These are phyloP conservation scores for Meteorus colon DNA, from an alignment of 2,888 invertebrate species.

Conservation along the genomic window DNA sequence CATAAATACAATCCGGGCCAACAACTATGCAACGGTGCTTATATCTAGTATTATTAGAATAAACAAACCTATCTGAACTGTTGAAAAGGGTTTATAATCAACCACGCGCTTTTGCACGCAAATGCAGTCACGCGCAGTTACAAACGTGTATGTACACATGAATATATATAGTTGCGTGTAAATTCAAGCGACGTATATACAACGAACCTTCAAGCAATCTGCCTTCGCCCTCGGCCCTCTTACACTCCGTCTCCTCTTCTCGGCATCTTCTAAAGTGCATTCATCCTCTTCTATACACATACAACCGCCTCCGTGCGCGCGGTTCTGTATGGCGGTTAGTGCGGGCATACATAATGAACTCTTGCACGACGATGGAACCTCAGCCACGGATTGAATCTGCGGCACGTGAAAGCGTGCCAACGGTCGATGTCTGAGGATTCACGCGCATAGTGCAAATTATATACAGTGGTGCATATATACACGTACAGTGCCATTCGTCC, in stretches of 20 bases:
- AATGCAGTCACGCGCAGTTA: neutral
- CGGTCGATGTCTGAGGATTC: slow-evolving; percentile 38
- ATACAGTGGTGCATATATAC: slow-evolving; percentile 13
- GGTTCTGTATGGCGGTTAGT: slow-evolving; percentile 29
- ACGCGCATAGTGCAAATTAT: slow-evolving; percentile 30
- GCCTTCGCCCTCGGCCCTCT: neutral
- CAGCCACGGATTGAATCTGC: slow-evolving; percentile 49
- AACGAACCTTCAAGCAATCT: slow-evolving; percentile 18
- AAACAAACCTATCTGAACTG: slow-evolving; percentile 11
- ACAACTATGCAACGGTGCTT: neutral
- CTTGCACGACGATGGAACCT: slow-evolving; percentile 28
- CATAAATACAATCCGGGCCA: neutral
- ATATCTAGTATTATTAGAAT: neutral
- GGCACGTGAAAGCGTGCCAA: slow-evolving; percentile 52
- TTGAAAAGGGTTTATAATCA: slow-evolving; percentile 11
- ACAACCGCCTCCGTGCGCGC: slow-evolving; percentile 18
- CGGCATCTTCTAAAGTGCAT: slow-evolving; percentile 42
- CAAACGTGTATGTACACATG: slow-evolving; percentile 9
- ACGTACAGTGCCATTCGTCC: neutral
- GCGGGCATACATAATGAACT: slow-evolving; percentile 45
- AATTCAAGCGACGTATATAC: slow-evolving; percentile 18
- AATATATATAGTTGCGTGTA: neutral
- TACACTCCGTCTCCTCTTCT: neutral
- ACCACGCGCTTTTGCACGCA: neutral
- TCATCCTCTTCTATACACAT: slow-evolving; percentile 30